Evolutionary conservation across 1,140 invertebrate genomes (phyloP), one percentile per base, ranked within the genome.

Genomic region (Portunus trituberculatus): DNA sequence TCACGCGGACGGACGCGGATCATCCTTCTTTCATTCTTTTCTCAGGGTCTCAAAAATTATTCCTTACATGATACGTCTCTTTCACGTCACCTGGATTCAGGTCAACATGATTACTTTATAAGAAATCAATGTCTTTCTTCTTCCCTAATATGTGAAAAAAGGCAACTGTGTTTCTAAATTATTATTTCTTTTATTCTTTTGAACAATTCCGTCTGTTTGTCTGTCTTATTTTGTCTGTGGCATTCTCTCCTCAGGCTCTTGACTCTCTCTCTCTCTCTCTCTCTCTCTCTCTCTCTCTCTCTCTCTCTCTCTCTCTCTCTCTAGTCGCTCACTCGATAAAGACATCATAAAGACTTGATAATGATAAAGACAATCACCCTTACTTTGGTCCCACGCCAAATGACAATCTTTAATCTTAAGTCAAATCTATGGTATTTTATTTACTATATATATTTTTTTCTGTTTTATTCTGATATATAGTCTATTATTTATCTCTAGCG

Each of bases 391-490:
- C 20, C 67, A 20, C 2, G 20, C 67, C 67, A 76, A 76, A n/a
- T n/a, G 67, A 76, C 67, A n/a, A n/a, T 76, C 67, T 76, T 59
- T 76, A 76, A 7, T 76, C n/a, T n/a, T 76, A 76, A 76, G 67
- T n/a, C 67, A 20, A n/a, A 76, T 25, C n/a, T n/a, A n/a, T 76
- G 12, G 20, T 39, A 39, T 39, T 7, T 76, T n/a, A 25, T 1
- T 76, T 76, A 76, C n/a, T 76, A 76, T n/a, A 76, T 59, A 76
- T 76, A 52, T 52, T 59, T 14, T 59, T 59, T 76, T 76, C n/a
- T 76, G 67, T 76, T 76, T 25, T 76, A 76, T n/a, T 76, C 67
- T 76, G 67, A 76, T 76, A 76, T 76, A 76, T 76, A 76, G 67
- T 76, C 67, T 76, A 76, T 76, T 76, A 76, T 76, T 76, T 76